These are phyloP conservation scores for Mesembrinibis cayennensis DNA, from an alignment of 2,113 vertebrate genomes.

Conservation along the genomic window DNA sequence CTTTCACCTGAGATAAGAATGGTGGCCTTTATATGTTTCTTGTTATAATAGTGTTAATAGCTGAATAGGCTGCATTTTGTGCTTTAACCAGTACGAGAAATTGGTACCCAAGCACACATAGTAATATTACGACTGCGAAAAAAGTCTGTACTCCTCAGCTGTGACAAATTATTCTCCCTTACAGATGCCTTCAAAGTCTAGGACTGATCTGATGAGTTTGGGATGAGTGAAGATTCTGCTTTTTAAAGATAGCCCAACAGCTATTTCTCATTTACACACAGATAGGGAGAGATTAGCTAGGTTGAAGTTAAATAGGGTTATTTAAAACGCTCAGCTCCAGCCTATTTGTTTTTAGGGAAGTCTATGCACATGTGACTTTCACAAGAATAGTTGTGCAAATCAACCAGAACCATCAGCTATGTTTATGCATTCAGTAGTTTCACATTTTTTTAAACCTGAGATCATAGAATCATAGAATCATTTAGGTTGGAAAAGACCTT, in stretches of 20 bases:
- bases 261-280: background rate
- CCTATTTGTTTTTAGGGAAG: background rate
- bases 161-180: background rate
- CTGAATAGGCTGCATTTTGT: background rate
- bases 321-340: background rate
- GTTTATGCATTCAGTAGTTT: background rate
- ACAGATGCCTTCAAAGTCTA: background rate
- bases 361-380: background rate
- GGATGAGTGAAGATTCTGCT: background rate
- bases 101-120: background rate
- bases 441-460: background rate
- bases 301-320: background rate
- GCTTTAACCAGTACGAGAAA: background rate
- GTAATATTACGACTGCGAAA: background rate
- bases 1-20: background rate
- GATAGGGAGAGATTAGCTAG: background rate
- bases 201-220: background rate
- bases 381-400: background rate
- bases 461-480: no score
- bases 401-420: background rate
- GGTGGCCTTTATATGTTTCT: background rate
- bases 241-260: background rate
- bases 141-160: background rate
- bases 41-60: background rate
- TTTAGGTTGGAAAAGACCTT: no score